These are phyloP conservation scores for Oncorhynchus kisutch DNA, from an alignment of 2,113 vertebrate genomes.

Conservation along the genomic window DNA sequence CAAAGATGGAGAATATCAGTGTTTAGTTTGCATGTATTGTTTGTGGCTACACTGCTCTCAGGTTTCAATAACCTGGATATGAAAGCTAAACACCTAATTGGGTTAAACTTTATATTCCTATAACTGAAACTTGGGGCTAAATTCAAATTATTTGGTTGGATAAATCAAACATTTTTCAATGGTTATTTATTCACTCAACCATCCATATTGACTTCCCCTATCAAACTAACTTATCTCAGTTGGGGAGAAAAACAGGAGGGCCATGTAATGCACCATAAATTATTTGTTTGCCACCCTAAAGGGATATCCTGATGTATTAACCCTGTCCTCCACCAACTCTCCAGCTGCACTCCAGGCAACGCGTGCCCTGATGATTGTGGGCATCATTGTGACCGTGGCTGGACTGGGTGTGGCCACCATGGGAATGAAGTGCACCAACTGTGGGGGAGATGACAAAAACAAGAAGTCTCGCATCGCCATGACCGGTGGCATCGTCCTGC, in stretches of 20 bases:
- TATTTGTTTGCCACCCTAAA: neutral
- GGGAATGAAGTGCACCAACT: conserved; percentile 92
- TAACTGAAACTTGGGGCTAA: too few relatives aligned
- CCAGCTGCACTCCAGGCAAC: conserved; percentile 83
- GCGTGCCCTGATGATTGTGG: conserved; percentile 84
- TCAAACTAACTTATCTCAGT: too few relatives aligned
- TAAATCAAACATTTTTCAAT: too few relatives aligned
- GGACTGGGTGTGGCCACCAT: conserved; percentile 77
- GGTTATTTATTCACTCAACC: too few relatives aligned
- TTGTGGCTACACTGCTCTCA: neutral
- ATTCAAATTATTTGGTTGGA: too few relatives aligned
- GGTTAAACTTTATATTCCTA: too few relatives aligned
- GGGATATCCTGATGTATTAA: conserved; percentile 8
- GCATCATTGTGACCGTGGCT: conserved; percentile 69
- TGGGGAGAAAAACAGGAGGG: too few relatives aligned
- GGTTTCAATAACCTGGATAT: too few relatives aligned
- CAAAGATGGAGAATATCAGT: conserved; percentile 1
- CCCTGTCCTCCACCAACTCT: neutral
- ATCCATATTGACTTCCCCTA: too few relatives aligned
- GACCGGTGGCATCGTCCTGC: conserved; percentile 78
- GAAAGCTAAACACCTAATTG: too few relatives aligned
- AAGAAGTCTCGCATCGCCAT: conserved; percentile 83
- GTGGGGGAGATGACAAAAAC: conserved; percentile 81
- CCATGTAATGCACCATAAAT: too few relatives aligned
- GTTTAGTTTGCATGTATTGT: neutral